A percentile compares a stretch with the other conserved stretches of the same genome.
phyloP scores from a whole-genome alignment of 1,140 invertebrate genomes.

The Centruroides vittatus region DNA sequence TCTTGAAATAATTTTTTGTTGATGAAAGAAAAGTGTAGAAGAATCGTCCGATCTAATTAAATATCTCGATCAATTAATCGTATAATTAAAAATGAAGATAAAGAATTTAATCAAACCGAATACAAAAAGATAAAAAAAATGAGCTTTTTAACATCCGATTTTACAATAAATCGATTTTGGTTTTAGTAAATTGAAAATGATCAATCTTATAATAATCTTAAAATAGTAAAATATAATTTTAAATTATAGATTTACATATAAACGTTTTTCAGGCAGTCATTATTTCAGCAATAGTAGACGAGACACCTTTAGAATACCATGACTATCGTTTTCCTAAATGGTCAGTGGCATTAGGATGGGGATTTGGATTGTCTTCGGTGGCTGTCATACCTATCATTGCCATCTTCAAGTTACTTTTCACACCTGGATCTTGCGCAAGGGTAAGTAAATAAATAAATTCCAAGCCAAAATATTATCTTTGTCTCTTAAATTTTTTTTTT shows the following conservation, averaged over 20 bases:
- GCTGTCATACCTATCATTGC: conserved; percentile 46
- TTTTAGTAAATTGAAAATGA: too few species aligned
- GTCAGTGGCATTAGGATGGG: conserved; percentile 56
- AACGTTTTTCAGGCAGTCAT: conserved; percentile 44
- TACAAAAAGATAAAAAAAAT: too few species aligned
- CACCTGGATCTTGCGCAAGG: conserved; percentile 13
- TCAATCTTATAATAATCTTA: too few species aligned
- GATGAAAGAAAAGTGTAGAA: too few species aligned
- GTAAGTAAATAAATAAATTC: neutral
- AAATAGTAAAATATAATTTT: too few species aligned
- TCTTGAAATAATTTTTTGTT: too few species aligned
- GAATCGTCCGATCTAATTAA: too few species aligned
- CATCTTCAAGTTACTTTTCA: conserved; percentile 9
- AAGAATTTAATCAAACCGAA: too few species aligned
- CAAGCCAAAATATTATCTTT: neutral
- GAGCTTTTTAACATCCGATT: too few species aligned
- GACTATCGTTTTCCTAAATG: conserved; percentile 52
- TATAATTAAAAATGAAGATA: too few species aligned
- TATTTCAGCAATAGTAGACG: conserved; percentile 50
- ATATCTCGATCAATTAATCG: too few species aligned
- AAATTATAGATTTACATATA: neutral
- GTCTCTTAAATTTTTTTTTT: neutral
- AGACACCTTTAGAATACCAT: conserved; percentile 48
- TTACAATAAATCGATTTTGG: too few species aligned
- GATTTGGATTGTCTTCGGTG: conserved; percentile 53